Evolutionary conservation across 2,113 vertebrate species (phyloP), one percentile per base, ranked within the genome.

Genomic region (Lucifuga dentata): DNA sequence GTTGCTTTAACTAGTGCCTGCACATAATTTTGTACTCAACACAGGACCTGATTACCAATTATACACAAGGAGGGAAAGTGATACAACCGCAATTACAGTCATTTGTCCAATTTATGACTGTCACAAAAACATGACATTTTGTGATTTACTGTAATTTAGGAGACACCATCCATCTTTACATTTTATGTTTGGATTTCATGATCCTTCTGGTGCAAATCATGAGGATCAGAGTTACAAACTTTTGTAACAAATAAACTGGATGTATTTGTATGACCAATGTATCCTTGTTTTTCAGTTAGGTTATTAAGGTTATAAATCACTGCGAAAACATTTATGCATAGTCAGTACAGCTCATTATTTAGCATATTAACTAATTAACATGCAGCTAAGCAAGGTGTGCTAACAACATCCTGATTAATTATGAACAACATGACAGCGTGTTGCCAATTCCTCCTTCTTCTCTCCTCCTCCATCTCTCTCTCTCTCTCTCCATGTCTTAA

Each of bases 301-400:
- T 48, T 59, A 73, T 64, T 21, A 24, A 53, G 49, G 20, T 55
- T 59, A 68, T 55, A 61, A 69, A 83, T 78, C 69, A 65, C 23
- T 74, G 20, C 57, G 44, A 78, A 77, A 56, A 43, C 26, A 50
- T 67, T 64, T 38, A 73, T 77, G 78, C 19, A 67, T 70, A 78
- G 66, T 59, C 49, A 78, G 23, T 78, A 64, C 57, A 66, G 65
- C 61, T 72, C 60, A 80, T 81, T 76, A 80, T 83, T 81, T 78
- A 80, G 62, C 49, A 73, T 78, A 58, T 79, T 56, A 60, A 56
- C 45, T 75, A 68, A 83, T 88, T 77, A 69, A 70, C 32, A 81
- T 38, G 69, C 41, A 16, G 29, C 32, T 39, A 26, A 38, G 38
- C 24, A 57, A 63, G 45, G 56, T 76, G 63, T 4, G 40, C 52